Conservation (phyloP, 2,113 vertebrate genomes). For the Melanocharis versteri region DNA sequence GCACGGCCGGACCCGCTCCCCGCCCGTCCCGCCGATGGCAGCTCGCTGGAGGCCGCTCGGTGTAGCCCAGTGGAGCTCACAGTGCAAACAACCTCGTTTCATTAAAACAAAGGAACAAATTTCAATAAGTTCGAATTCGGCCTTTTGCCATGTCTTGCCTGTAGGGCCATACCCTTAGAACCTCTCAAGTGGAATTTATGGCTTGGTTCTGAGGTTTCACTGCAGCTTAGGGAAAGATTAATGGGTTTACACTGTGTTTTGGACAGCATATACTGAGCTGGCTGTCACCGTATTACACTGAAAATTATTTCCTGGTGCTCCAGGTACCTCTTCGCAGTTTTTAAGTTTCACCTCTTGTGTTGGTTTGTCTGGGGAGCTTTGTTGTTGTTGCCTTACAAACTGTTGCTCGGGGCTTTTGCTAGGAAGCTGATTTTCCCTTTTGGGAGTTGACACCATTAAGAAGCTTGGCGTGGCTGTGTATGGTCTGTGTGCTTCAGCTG, state of each 20-base stretch:
- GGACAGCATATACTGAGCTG: fast-evolving
- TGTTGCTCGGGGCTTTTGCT: neutral
- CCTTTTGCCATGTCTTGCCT: neutral
- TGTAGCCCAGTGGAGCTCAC: neutral
- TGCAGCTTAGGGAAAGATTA: neutral
- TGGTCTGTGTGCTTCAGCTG: neutral
- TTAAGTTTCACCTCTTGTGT: neutral
- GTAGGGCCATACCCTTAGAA: neutral
- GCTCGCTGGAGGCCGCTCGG: neutral
- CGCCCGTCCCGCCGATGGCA: neutral
- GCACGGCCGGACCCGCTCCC: fast-evolving
- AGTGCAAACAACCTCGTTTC: neutral
- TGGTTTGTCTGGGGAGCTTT: neutral
- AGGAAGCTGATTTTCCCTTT: neutral
- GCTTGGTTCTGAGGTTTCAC: neutral
- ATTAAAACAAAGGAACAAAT: neutral
- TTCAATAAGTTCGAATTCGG: neutral
- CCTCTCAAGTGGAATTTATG: no score
- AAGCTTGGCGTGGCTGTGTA: neutral
- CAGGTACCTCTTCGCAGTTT: neutral
- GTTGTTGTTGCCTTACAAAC: neutral
- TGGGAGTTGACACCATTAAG: neutral
- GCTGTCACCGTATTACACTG: fast-evolving
- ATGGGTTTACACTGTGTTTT: fast-evolving
- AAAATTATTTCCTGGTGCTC: neutral